These are phyloP conservation scores for Ammospiza caudacuta DNA, from an alignment of 2,113 vertebrate genomes.

Conservation along the genomic window DNA sequence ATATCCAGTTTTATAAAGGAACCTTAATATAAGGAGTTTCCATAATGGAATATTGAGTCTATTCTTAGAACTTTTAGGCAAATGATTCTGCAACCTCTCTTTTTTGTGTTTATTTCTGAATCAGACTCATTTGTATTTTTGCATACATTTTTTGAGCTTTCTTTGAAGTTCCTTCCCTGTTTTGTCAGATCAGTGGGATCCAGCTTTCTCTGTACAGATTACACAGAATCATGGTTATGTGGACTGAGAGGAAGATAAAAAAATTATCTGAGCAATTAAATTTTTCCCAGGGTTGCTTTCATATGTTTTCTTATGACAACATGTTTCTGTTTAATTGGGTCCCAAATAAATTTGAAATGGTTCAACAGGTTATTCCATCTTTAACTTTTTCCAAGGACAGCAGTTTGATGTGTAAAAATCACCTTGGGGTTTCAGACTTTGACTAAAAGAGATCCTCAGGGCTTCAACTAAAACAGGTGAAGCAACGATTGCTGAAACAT, in stretches of 20 bases:
- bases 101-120: not conserved
- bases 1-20: not conserved
- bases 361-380: not conserved
- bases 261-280: not conserved
- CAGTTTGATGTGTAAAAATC: not conserved
- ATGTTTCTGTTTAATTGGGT: not conserved
- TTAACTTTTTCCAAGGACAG: not conserved
- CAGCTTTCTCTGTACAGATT: not conserved
- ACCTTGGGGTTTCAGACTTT: not conserved
- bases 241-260: not conserved
- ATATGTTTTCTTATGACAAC: not conserved
- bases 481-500: not conserved
- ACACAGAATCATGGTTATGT: not conserved
- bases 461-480: not conserved
- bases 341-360: not conserved
- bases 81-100: not conserved
- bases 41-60: fast-evolving
- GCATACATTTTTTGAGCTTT: not conserved
- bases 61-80: not conserved
- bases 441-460: not conserved
- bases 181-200: not conserved
- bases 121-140: not conserved
- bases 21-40: not conserved
- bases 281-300: not conserved
- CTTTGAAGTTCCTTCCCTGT: not conserved